Evolutionary conservation across 2,797 vertebrate species (phyloP).

Genomic region (Chaenodraco wilsoni): DNA sequence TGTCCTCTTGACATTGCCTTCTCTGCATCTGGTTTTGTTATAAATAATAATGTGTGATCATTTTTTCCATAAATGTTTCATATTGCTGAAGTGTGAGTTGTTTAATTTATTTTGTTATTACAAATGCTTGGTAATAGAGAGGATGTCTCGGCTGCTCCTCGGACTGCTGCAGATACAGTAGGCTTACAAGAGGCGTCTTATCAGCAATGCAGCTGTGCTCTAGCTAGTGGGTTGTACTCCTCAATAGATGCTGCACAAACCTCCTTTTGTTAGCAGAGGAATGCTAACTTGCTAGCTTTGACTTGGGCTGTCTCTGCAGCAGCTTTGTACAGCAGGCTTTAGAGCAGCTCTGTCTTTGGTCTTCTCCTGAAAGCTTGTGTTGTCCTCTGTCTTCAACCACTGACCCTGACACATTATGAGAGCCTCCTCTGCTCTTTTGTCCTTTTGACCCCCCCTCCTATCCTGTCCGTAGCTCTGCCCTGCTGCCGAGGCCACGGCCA

Average conservation of each 20-base stretch:
- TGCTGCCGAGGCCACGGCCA: constrained; percentile 21
- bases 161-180: constrained; percentile 24
- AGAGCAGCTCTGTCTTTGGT: constrained; percentile 39
- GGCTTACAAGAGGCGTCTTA: constrained; percentile 36
- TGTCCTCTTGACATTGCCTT: constrained; percentile 17
- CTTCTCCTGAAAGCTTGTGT: constrained; percentile 48
- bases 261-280: constrained; percentile 54
- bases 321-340: constrained; percentile 44
- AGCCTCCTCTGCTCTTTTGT: constrained; percentile 48
- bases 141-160: constrained; percentile 10
- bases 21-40: constrained; percentile 11
- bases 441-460: constrained; percentile 2
- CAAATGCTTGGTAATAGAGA: constrained; percentile 2
- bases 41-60: constrained; percentile 4
- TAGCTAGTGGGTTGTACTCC: constrained; percentile 28
- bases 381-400: constrained; percentile 47
- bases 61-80: background rate
- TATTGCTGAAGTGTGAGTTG: background rate
- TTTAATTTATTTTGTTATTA: constrained; percentile 4
- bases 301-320: constrained; percentile 49
- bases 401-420: constrained; percentile 52
- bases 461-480: background rate
- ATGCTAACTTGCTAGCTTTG: constrained; percentile 42
- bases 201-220: constrained; percentile 31
- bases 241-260: constrained; percentile 51